phyloP scores from a whole-genome alignment of 2,888 invertebrate genomes.

The Andrena dorsata region DNA sequence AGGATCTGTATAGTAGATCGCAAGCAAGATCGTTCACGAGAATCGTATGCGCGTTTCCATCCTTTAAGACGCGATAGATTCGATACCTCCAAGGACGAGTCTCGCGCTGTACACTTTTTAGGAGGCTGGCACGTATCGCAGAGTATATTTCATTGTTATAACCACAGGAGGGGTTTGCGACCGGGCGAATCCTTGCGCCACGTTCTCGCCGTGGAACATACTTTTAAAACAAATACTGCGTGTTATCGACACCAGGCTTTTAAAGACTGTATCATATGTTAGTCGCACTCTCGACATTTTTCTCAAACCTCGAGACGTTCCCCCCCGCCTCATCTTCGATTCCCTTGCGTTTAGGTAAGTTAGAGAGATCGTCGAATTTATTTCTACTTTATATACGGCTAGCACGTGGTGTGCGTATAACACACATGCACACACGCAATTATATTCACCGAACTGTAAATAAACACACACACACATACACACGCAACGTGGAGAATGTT shows the following conservation, averaged over 20 bases:
- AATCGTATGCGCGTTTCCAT: slow-evolving; percentile 23
- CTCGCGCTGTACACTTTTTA: slow-evolving; percentile 21
- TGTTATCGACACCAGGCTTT: slow-evolving; percentile 37
- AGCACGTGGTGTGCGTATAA: slow-evolving; percentile 46
- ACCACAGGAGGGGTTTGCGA: neutral
- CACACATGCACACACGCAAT: slow-evolving; percentile 30
- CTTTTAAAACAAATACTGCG: slow-evolving; percentile 50
- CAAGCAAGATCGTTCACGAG: slow-evolving; percentile 10
- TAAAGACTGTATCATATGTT: slow-evolving; percentile 59
- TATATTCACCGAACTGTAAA: slow-evolving; percentile 60
- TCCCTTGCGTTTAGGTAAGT: slow-evolving; percentile 47
- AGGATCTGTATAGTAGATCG: slow-evolving; percentile 35
- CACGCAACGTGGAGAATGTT: slow-evolving; percentile 38
- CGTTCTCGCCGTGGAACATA: slow-evolving; percentile 39
- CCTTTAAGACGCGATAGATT: slow-evolving; percentile 32
- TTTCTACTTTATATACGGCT: slow-evolving; percentile 67
- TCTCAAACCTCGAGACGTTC: slow-evolving; percentile 25
- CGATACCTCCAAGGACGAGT: slow-evolving; percentile 11
- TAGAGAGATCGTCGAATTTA: slow-evolving; percentile 44
- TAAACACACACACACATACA: slow-evolving; percentile 60
- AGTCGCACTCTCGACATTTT: slow-evolving; percentile 21
- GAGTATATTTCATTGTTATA: slow-evolving; percentile 34
- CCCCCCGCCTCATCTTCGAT: slow-evolving; percentile 31
- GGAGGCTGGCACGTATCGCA: slow-evolving; percentile 22
- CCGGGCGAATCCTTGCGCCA: neutral